Evolutionary conservation across 2,113 vertebrate genomes (phyloP), one percentile per base, ranked within the genome.

Genomic region (Erinaceus europaeus): DNA sequence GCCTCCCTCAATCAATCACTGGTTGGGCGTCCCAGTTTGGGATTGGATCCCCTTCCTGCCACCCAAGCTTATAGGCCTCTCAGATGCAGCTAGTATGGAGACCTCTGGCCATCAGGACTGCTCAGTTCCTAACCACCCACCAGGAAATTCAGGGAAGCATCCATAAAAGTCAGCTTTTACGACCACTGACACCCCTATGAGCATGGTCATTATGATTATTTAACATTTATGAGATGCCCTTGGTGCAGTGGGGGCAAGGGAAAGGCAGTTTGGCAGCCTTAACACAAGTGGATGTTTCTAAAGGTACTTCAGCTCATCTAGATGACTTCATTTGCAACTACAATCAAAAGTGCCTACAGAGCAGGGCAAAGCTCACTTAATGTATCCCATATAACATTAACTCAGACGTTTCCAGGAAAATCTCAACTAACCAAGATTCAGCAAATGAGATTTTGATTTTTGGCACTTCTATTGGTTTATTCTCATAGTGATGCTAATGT

Each of bases 81-180:
- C 61, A 87, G 65, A 94, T 82, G 84, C 32, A 75, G 74, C 40
- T 55, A 87, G 69, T 91, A 85, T 95, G 84, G 80, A 87, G 92
- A 91, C 92, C 81, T 94, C 89, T 93, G 90, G 77, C 74, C 89
- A 76, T 68, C 11, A 29, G 74, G 44, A 61, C 72, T 75, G 67
- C 87, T 44, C 73, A 68, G 15, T 84, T 93, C 78, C 74, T 91
- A 91, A 75, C 94, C 92, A 93, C 94, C 93, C 92, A 94, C 92
- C 68, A 89, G 78, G 90, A 93, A 84, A 93, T 10, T 14, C 67
- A 6, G 81, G 85, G 84, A 92, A 96, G 78, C 36, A 15, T 87
- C 82, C 81, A 93, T 94, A 93, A 96, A 95, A 96, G 50, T 40
- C 40, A 36, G 61, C 1, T 91, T 95, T 96, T 93, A 96, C 95